Evolutionary conservation across 1,140 invertebrate species (phyloP).

Genomic region (Cyclina sinensis): DNA sequence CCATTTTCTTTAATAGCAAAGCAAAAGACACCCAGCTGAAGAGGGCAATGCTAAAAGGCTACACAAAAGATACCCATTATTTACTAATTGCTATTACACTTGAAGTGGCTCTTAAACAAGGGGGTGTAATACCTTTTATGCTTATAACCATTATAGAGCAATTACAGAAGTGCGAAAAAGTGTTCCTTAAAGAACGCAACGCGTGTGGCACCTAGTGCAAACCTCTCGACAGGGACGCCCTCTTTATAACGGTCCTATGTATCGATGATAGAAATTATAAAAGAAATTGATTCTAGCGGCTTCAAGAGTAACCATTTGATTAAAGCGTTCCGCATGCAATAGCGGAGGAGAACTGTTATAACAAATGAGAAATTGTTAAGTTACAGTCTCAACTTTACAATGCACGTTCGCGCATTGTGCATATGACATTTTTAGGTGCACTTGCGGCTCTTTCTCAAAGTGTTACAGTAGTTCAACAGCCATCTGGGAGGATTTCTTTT

Average conservation of each 20-base stretch:
- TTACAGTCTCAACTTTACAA: neutral
- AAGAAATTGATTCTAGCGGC: neutral
- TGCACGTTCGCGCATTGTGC: neutral
- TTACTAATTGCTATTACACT: slow-evolving; percentile 18
- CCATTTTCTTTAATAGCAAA: neutral
- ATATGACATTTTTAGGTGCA: neutral
- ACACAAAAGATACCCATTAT: slow-evolving; percentile 33
- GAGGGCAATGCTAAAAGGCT: neutral
- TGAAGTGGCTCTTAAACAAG: slow-evolving; percentile 15
- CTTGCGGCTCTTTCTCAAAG: neutral
- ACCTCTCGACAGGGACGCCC: neutral
- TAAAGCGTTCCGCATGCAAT: neutral
- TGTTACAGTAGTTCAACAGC: neutral
- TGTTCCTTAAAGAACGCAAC: neutral
- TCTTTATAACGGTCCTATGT: neutral
- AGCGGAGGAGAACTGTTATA: neutral
- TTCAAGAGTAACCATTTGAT: neutral
- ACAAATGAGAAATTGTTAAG: slow-evolving; percentile 1
- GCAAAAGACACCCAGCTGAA: slow-evolving; percentile 29
- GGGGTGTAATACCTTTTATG: slow-evolving; percentile 26
- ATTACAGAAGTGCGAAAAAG: slow-evolving; percentile 10
- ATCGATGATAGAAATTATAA: slow-evolving; percentile 15
- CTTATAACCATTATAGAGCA: slow-evolving; percentile 2
- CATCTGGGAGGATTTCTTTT: neutral
- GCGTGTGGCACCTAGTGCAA: slow-evolving; percentile 20